Evolutionary conservation across 30 jellyfish, hydroid and myxozoan species (phyloP), one percentile per base, ranked within the genome.

Genomic region (Mastigias papua): DNA sequence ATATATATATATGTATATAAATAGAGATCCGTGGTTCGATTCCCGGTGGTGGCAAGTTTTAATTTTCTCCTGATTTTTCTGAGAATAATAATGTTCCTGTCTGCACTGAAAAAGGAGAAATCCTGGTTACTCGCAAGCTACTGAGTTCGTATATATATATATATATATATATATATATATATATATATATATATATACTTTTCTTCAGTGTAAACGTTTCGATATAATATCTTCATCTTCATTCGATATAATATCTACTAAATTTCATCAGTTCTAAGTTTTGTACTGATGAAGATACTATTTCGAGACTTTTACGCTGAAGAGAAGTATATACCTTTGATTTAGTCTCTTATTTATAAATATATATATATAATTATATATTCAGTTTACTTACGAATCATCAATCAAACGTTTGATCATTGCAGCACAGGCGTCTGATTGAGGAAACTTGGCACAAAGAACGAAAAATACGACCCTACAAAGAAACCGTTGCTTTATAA

Each of bases 391-490:
- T 46, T 16, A 46, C 60, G 60, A 46, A 16, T 46, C 16, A 16
- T 46, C 60, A 8, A 6, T 46, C 60, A 46, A 6, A 46, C 16
- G 60, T 8, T 46, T 46, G 60, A 46, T 6, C 13, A 16, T 16
- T 46, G 60, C 16, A 16, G 60, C 60, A 46, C 86, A 76, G 60
- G 28, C 71, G 16, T 28, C 20, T 21, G 69, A 48, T 8, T 54
- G 6, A 48, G 69, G 73, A 31, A 48, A 76, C 31, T 42, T 76
- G 42, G 86, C 29, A 33, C 86, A 76, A 11, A 76, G 73, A 23
- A 76, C 48, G 49, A 1, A 26, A 33, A 29, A 51, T 1, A 76
- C 86, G 7, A 76, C 34, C 0, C 86, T 76, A 33, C 37, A 76
- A 48, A 51, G 9, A 49, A 46, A 73, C 27, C 34, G 60, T 46